Conservation (phyloP, 2,888 invertebrate species). For the Hirtodrosophila trivittata region DNA sequence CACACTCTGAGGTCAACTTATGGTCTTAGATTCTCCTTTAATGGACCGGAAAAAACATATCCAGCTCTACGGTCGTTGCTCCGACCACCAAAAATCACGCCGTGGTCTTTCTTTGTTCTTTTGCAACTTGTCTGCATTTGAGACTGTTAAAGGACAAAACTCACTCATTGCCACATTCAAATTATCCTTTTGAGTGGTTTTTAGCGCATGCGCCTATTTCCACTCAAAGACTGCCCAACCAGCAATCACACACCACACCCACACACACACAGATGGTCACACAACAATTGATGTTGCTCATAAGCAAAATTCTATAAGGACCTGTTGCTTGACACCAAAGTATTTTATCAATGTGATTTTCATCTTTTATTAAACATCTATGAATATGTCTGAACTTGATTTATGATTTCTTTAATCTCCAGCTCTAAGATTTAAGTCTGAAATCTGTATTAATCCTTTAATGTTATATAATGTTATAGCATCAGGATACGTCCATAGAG, state of each 20-base stretch:
- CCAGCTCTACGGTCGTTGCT: slow-evolving; percentile 41
- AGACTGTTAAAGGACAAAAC: slow-evolving; percentile 3
- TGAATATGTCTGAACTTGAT: too few species aligned
- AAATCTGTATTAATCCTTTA: too few species aligned
- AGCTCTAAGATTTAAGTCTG: too few species aligned
- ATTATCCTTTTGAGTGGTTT: slow-evolving; percentile 25
- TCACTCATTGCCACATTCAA: slow-evolving; percentile 7
- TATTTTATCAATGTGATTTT: background rate
- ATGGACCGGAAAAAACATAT: slow-evolving; percentile 57
- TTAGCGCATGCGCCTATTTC: slow-evolving; percentile 36
- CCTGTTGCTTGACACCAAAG: slow-evolving; percentile 43
- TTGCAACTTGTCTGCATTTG: slow-evolving; percentile 17
- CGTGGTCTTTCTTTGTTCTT: slow-evolving; percentile 17
- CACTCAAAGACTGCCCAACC: slow-evolving; percentile 6
- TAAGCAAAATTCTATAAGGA: slow-evolving; percentile 7
- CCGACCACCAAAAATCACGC: slow-evolving; percentile 26
- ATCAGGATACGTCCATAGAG: too few species aligned
- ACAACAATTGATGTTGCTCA: slow-evolving; percentile 34
- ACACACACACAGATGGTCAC: slow-evolving; percentile 5
- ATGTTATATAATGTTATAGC: too few species aligned
- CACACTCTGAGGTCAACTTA: slow-evolving; percentile 51
- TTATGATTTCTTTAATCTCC: too few species aligned
- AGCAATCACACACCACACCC: background rate
- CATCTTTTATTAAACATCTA: too few species aligned
- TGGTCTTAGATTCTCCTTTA: slow-evolving; percentile 45